Conservation (phyloP, 1,140 invertebrate species). For the Tetragnatha versicolor region DNA sequence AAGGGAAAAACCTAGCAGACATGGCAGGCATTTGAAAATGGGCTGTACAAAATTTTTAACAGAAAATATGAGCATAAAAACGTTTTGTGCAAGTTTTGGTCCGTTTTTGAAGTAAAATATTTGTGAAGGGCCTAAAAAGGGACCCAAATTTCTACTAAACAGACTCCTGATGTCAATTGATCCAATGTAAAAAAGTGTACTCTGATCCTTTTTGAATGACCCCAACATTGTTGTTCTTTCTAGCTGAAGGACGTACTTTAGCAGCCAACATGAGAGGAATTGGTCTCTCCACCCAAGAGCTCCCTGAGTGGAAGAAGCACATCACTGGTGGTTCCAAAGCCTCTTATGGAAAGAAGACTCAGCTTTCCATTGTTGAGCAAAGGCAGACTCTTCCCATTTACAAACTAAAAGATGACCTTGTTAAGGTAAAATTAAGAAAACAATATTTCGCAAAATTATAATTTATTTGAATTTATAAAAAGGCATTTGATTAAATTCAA, state of each 20-base stretch:
- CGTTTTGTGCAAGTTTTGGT: too few relatives aligned
- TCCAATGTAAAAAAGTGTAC: too few relatives aligned
- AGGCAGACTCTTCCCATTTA: conserved; percentile 95
- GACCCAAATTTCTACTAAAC: too few relatives aligned
- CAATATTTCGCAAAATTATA: neutral
- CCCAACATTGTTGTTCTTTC: conserved; percentile 58
- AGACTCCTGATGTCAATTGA: too few relatives aligned
- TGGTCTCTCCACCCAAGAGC: conserved; percentile 81
- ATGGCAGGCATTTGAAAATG: too few relatives aligned
- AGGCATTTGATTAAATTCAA: neutral
- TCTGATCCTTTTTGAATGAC: conserved; percentile 4
- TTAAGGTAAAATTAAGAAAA: conserved; percentile 71
- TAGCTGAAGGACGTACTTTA: conserved; percentile 72
- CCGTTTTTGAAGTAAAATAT: too few relatives aligned
- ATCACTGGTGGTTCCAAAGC: conserved; percentile 97
- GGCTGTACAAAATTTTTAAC: too few relatives aligned
- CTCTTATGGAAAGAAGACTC: conserved; percentile 98
- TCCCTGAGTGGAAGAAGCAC: conserved; percentile 99
- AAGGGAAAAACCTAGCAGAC: too few relatives aligned
- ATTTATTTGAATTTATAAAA: neutral
- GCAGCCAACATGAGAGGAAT: conserved; percentile 83
- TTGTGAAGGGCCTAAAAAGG: too few relatives aligned
- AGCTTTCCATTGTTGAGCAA: conserved; percentile 94
- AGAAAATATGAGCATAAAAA: too few relatives aligned
- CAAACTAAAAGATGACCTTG: conserved; percentile 92